Evolutionary conservation across 2,113 vertebrate species (phyloP).

Genomic region (Arizona elegans): DNA sequence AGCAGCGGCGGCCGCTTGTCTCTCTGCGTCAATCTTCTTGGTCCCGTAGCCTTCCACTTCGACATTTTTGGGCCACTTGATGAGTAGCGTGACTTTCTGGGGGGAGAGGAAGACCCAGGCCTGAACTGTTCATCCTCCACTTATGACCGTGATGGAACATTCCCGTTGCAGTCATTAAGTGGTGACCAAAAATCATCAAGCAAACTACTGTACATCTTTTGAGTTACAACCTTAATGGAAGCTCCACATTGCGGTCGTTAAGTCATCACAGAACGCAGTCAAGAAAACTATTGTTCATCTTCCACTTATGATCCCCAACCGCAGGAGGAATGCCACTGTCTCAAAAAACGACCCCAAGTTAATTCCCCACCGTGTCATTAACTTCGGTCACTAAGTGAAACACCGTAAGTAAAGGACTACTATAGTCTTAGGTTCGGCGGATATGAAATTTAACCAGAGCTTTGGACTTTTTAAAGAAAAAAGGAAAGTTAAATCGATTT

Average conservation of each 20-base stretch:
- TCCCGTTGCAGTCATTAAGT: neutral
- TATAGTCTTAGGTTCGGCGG: neutral
- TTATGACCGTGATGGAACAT: neutral
- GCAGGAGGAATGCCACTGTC: too few relatives aligned
- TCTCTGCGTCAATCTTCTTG: slow-evolving; percentile 86
- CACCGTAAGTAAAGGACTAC: neutral
- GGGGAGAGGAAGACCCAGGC: neutral
- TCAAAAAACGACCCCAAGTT: neutral
- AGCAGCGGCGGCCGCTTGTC: slow-evolving; percentile 86
- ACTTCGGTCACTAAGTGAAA: neutral
- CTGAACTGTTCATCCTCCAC: neutral
- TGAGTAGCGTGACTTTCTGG: slow-evolving; percentile 86
- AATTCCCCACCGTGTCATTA: neutral
- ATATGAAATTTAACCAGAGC: too few relatives aligned
- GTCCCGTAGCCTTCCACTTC: slow-evolving; percentile 85
- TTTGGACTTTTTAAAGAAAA: too few relatives aligned
- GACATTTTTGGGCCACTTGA: slow-evolving; percentile 88
- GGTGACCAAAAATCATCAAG: too few relatives aligned
- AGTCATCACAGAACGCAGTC: too few relatives aligned
- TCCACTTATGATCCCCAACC: too few relatives aligned
- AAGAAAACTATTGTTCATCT: too few relatives aligned
- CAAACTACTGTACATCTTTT: too few relatives aligned
- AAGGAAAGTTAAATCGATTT: too few relatives aligned
- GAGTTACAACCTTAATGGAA: too few relatives aligned
- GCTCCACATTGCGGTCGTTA: too few relatives aligned